Evolutionary conservation across 1,140 invertebrate genomes (phyloP), one percentile per base, ranked within the genome.

Genomic region (Camponotus pennsylvanicus): DNA sequence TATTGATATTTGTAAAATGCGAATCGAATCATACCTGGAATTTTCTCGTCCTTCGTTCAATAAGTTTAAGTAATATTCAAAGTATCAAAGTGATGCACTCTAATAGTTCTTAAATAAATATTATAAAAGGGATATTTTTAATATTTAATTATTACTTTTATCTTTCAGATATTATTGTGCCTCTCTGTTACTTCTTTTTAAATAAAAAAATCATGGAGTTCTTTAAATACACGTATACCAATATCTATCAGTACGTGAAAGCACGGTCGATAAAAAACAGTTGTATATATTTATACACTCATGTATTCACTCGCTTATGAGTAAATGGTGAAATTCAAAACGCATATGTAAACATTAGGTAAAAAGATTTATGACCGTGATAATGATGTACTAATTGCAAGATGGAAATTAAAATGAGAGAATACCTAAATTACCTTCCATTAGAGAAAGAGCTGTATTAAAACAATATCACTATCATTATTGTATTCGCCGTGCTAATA

Each of bases 381-480:
- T 40, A 55, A 69, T 79, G 27, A 69, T 13, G 66, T 32, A 40
- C 34, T 55, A 55, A 69, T 79, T 59, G 15, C 21, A 40, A 79
- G 34, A 69, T 69, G 45, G 40, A 69, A 79, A 69, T n/a, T 40
- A 13, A 69, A 79, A 69, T 5, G 7, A 55, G 21, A 52, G 3
- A 79, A 69, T 69, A 55, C 0, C 34, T 21, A 3, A 79, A 79
- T 79, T 79, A 79, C 0, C n/a, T 55, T 69, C 13, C 9, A 77
- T 77, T 18, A 64, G 45, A 52, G 67, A 70, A n/a, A 40, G 2
- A 57, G 27, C 75, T 77, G 64, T 64, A 63, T 77, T 64, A 79
- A 79, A 55, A 37, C 34, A 79, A 79, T 79, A 69, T 69, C n/a
- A 66, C 34, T 15, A 21, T 34, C 13, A 78, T 78, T 64, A 64